Percentiles rank a stretch among this genome's conserved stretches.
Evolutionary conservation across 2,888 invertebrate genomes (phyloP).

Genomic region (Linnaemya vulpina): DNA sequence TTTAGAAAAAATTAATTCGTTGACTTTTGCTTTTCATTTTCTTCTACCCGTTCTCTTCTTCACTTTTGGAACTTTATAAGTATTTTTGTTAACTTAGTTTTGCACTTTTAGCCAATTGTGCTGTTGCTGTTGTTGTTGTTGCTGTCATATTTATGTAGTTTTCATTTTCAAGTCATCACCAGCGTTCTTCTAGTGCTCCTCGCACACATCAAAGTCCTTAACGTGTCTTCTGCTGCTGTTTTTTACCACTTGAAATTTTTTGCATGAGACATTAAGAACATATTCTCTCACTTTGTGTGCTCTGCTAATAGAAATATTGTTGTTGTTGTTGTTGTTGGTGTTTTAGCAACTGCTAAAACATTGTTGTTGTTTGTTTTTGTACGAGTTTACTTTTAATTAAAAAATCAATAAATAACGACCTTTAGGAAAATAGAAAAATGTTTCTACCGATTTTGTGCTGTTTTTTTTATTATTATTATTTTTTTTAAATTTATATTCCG

Average conservation of each 20-base stretch:
- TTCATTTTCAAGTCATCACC: conserved; percentile 38
- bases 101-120: conserved; percentile 52
- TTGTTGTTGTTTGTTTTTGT: conserved; percentile 39
- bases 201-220: conserved; percentile 33
- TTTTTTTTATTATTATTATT: background rate
- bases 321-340: background rate
- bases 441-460: background rate
- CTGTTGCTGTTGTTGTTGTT: conserved; percentile 28
- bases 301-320: background rate
- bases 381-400: conserved; percentile 73
- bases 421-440: conserved; percentile 67
- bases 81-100: conserved; percentile 36
- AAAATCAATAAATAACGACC: conserved; percentile 76
- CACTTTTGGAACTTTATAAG: conserved; percentile 45
- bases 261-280: conserved; percentile 41
- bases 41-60: background rate
- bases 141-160: conserved; percentile 47
- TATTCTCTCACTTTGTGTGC: background rate
- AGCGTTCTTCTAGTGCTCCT: background rate
- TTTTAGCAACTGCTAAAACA: conserved; percentile 37
- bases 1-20: background rate
- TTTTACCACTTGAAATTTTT: conserved; percentile 41
- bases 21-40: background rate
- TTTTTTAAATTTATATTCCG: conserved; percentile 43
- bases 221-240: conserved; percentile 41